phyloP scores from a whole-genome alignment of 2,888 invertebrate genomes.

The Thumatha senex region DNA sequence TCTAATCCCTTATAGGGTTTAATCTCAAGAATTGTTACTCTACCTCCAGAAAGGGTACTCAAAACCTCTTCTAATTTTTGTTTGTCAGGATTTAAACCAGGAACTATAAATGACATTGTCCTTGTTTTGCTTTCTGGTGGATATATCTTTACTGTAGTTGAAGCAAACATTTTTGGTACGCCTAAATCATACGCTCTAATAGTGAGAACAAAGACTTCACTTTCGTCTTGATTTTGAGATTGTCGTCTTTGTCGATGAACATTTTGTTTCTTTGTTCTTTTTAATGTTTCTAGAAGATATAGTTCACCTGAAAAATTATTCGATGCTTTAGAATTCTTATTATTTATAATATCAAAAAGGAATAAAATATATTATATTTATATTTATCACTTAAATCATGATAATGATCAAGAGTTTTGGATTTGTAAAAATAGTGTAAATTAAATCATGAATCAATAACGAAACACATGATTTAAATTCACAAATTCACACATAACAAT shows the following conservation, averaged over 20 bases:
- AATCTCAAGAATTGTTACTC: slow-evolving; percentile 89
- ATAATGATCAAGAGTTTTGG: too few species aligned
- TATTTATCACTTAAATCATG: too few species aligned
- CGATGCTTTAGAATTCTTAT: too few species aligned
- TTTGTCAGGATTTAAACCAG: slow-evolving; percentile 89
- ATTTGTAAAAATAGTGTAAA: too few species aligned
- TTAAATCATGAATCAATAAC: background rate
- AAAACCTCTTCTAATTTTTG: slow-evolving; percentile 89
- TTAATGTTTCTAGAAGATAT: slow-evolving; percentile 82
- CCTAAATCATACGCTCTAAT: slow-evolving; percentile 94
- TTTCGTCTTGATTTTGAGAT: slow-evolving; percentile 66
- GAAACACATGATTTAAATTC: background rate
- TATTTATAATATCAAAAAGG: too few species aligned
- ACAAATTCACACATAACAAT: background rate
- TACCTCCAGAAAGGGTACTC: slow-evolving; percentile 90
- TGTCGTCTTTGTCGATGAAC: slow-evolving; percentile 77
- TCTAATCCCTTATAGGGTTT: slow-evolving; percentile 86
- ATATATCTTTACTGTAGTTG: slow-evolving; percentile 89
- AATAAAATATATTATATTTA: too few species aligned
- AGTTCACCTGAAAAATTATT: slow-evolving; percentile 82
- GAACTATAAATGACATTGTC: slow-evolving; percentile 92
- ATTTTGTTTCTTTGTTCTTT: slow-evolving; percentile 69
- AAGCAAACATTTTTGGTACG: slow-evolving; percentile 89
- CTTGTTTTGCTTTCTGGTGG: slow-evolving; percentile 90
- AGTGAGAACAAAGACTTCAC: slow-evolving; percentile 85